These are phyloP conservation scores for Crossocerus cetratus DNA, from an alignment of 2,888 invertebrate genomes.

Conservation along the genomic window DNA sequence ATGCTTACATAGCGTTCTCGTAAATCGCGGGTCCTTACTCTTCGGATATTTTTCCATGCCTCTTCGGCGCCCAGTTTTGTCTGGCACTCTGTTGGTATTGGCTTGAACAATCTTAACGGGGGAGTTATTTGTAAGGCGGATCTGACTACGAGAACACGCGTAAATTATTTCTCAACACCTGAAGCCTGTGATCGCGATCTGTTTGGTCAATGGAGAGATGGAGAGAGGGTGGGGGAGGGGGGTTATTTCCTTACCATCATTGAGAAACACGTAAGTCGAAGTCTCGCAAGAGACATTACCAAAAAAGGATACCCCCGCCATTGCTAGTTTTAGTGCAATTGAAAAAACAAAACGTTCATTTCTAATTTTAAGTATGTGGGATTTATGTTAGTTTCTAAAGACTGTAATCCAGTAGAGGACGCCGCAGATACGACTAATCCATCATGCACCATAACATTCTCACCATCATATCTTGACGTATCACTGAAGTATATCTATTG, in stretches of 20 bases:
- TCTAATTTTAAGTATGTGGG: conserved; percentile 10
- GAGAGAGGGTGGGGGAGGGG: too few species aligned
- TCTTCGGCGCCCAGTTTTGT: too few species aligned
- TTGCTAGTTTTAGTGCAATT: too few species aligned
- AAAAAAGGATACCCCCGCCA: too few species aligned
- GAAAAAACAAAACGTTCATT: background rate
- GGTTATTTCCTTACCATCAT: too few species aligned
- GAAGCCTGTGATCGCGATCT: too few species aligned
- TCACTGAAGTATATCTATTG: conserved; percentile 21
- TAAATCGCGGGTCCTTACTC: background rate
- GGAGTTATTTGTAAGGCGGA: conserved; percentile 19
- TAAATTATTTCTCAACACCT: conserved; percentile 10
- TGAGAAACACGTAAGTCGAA: too few species aligned
- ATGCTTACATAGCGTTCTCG: too few species aligned
- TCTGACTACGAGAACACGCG: conserved; percentile 22
- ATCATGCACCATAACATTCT: too few species aligned
- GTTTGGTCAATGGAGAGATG: too few species aligned
- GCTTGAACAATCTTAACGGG: conserved; percentile 18
- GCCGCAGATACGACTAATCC: too few species aligned
- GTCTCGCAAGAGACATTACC: too few species aligned
- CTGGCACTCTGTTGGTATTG: background rate
- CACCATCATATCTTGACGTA: background rate
- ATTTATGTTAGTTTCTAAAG: conserved; percentile 20
- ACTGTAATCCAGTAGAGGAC: conserved; percentile 19
- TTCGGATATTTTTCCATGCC: conserved; percentile 31